These are phyloP conservation scores for Piaya cayana DNA, from an alignment of 2,113 vertebrate species.

Conservation along the genomic window DNA sequence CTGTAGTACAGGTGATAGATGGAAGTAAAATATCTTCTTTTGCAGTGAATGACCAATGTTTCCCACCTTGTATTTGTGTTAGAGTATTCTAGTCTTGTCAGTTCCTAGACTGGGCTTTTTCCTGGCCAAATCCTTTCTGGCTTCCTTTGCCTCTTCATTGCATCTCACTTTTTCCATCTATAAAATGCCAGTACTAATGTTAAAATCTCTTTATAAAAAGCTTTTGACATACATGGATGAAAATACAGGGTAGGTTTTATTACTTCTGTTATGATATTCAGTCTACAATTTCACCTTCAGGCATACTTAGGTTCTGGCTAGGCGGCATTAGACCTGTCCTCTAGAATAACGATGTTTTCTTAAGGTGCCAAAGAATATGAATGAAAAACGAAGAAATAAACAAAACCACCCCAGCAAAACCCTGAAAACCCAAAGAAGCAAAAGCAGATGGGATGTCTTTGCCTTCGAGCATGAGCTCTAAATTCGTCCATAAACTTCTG, in stretches of 20 bases:
- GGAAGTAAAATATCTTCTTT: neutral
- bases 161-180: neutral
- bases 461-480: neutral
- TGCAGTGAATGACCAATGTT: neutral
- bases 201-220: neutral
- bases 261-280: neutral
- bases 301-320: neutral
- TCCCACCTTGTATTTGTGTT: neutral
- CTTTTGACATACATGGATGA: neutral
- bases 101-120: neutral
- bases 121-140: neutral
- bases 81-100: neutral
- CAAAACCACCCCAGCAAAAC: neutral
- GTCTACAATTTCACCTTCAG: neutral
- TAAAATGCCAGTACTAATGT: neutral
- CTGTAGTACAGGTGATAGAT: neutral
- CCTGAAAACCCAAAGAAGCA: neutral
- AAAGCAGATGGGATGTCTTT: neutral
- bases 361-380: neutral
- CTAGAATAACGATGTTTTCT: neutral
- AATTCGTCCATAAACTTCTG: neutral
- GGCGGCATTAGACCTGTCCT: neutral
- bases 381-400: neutral
- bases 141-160: neutral
- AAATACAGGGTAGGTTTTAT: neutral